Evolutionary conservation across 35 echinoderm and acorn worm species (phyloP).

Genomic region (Holothuria glaberrima): DNA sequence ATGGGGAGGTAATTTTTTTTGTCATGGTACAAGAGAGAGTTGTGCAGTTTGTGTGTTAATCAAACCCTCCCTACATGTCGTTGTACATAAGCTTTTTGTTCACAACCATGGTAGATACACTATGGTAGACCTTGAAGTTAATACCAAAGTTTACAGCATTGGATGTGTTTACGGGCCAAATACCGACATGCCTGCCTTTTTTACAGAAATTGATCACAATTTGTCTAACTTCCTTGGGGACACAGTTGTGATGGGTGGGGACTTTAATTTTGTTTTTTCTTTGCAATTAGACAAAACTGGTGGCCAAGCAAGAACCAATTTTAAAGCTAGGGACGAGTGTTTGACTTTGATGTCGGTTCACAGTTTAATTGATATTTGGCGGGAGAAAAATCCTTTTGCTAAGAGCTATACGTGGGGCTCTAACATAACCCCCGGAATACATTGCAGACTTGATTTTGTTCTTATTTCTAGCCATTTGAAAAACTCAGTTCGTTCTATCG

Average conservation of each 20-base stretch:
- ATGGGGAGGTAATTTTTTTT: constrained; percentile 9
- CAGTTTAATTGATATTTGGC: neutral
- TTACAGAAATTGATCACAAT: neutral
- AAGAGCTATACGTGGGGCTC: neutral
- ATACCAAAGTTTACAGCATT: too few species aligned
- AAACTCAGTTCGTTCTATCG: neutral
- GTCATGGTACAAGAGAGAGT: constrained; percentile 16
- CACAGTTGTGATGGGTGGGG: neutral
- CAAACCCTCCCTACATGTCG: neutral
- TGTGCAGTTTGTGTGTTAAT: neutral
- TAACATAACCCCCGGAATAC: neutral
- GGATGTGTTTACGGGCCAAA: neutral
- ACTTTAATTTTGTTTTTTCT: neutral
- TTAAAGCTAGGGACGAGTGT: neutral
- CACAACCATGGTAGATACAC: too few species aligned
- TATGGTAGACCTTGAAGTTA: too few species aligned
- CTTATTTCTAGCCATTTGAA: neutral
- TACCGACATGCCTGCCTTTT: neutral
- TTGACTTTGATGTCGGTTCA: neutral
- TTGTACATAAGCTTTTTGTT: too few species aligned
- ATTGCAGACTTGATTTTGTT: constrained; percentile 4
- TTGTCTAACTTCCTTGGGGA: neutral
- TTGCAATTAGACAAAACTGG: neutral
- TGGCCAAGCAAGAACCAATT: neutral
- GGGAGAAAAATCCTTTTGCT: neutral